Evolutionary conservation across 2,113 vertebrate species (phyloP).

Genomic region (Cathartes aura): DNA sequence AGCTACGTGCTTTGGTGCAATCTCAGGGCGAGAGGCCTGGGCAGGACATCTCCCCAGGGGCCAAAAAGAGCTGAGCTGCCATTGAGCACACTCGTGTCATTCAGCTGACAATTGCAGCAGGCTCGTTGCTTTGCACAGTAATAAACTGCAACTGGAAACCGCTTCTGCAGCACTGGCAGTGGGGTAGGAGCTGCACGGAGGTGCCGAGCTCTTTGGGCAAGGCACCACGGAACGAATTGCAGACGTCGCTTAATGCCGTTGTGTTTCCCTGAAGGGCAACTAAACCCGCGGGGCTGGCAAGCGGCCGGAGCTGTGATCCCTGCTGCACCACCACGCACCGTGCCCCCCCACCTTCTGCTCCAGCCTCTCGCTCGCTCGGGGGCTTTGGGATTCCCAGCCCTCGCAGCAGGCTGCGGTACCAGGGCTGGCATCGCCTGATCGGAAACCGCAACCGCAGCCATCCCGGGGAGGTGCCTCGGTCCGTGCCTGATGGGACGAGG

Average conservation of each 20-base stretch:
- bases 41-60: not conserved
- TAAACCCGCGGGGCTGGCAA: not conserved
- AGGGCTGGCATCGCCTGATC: fast-evolving
- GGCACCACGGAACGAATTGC: fast-evolving
- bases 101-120: not conserved
- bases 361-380: fast-evolving
- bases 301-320: not conserved
- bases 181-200: fast-evolving
- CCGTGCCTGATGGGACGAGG: not conserved
- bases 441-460: fast-evolving
- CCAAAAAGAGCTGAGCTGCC: not conserved
- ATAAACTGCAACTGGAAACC: not conserved
- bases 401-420: fast-evolving
- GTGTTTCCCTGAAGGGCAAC: not conserved
- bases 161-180: not conserved
- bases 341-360: not conserved
- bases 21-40: not conserved
- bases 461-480: not conserved
- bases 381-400: not conserved
- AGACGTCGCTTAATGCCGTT: fast-evolving
- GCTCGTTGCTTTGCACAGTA: not conserved
- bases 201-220: not conserved
- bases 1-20: not conserved
- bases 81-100: fast-evolving
- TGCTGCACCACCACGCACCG: fast-evolving